Percentiles rank a stretch among this genome's conserved stretches.
These are phyloP conservation scores for Caenorhabditis inopinata DNA, from an alignment of 1,140 invertebrate species.

Conservation along the genomic window DNA sequence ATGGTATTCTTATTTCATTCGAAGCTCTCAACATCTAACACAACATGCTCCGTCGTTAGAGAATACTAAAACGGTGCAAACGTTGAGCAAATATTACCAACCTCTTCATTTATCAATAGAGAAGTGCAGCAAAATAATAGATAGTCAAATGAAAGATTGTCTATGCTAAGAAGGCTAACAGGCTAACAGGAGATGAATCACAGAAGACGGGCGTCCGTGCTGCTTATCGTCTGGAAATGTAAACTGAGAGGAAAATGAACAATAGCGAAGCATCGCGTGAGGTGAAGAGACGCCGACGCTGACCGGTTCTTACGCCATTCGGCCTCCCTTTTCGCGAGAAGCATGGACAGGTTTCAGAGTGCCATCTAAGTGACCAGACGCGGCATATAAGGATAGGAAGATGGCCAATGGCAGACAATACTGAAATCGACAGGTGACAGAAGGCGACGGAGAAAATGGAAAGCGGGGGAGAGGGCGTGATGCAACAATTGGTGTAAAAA, in stretches of 20 bases:
- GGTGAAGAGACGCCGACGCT: neutral
- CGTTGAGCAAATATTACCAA: too few species aligned
- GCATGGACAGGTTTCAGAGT: constrained; percentile 19
- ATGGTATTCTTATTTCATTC: too few species aligned
- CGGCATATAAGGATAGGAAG: neutral
- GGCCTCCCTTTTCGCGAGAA: neutral
- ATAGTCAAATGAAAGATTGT: neutral
- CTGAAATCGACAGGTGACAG: constrained; percentile 27
- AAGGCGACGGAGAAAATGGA: constrained; percentile 14
- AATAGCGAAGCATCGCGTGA: neutral
- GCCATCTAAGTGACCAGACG: constrained; percentile 26
- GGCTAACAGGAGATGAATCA: constrained; percentile 1
- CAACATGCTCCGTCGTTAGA: too few species aligned
- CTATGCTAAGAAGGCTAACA: constrained; percentile 2
- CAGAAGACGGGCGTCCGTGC: neutral
- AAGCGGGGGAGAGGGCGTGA: neutral
- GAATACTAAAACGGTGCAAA: too few species aligned
- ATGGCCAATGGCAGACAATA: constrained; percentile 8
- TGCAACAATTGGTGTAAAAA: neutral
- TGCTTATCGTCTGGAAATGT: constrained; percentile 22
- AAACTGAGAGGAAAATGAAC: constrained; percentile 22
- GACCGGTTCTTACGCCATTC: constrained; percentile 31
- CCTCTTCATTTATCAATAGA: too few species aligned
- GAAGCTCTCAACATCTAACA: too few species aligned
- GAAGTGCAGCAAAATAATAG: neutral